phyloP scores from a whole-genome alignment of 1,140 invertebrate genomes.

The Halyomorpha halys region DNA sequence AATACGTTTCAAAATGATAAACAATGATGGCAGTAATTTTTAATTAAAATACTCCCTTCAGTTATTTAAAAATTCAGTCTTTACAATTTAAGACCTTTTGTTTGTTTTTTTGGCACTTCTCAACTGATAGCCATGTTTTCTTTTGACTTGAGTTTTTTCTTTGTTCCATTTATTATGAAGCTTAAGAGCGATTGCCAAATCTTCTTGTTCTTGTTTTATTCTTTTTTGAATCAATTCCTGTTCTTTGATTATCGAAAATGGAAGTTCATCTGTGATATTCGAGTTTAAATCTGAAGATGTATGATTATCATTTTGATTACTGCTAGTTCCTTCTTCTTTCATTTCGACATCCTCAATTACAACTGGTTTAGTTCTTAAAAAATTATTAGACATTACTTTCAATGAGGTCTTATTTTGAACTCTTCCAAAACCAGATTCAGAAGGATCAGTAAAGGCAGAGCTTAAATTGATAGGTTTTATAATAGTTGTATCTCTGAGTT shows the following conservation, averaged over 20 bases:
- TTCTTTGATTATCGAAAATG: conserved; percentile 6
- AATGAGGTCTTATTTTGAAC: conserved; percentile 17
- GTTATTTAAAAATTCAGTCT: background rate
- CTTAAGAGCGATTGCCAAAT: conserved; percentile 16
- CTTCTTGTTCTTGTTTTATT: conserved; percentile 32
- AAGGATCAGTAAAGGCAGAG: background rate
- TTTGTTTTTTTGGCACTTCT: conserved; percentile 19
- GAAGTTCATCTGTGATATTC: background rate
- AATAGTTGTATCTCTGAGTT: conserved; percentile 19
- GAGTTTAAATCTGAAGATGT: conserved; percentile 14
- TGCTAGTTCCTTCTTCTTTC: background rate
- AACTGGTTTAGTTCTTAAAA: conserved; percentile 15
- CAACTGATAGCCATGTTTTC: conserved; percentile 15
- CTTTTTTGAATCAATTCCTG: conserved; percentile 33
- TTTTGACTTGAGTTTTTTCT: conserved; percentile 5
- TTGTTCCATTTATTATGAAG: conserved; percentile 21
- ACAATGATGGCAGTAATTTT: too few species aligned
- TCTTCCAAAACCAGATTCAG: background rate
- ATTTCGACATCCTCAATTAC: background rate
- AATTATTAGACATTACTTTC: conserved; percentile 23
- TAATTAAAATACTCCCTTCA: background rate
- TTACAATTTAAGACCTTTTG: background rate
- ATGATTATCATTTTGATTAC: background rate
- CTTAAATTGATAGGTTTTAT: conserved; percentile 21
- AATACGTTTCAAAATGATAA: too few species aligned